phyloP scores from a whole-genome alignment of 2,113 vertebrate genomes.

The Romanogobio albipinnatus region DNA sequence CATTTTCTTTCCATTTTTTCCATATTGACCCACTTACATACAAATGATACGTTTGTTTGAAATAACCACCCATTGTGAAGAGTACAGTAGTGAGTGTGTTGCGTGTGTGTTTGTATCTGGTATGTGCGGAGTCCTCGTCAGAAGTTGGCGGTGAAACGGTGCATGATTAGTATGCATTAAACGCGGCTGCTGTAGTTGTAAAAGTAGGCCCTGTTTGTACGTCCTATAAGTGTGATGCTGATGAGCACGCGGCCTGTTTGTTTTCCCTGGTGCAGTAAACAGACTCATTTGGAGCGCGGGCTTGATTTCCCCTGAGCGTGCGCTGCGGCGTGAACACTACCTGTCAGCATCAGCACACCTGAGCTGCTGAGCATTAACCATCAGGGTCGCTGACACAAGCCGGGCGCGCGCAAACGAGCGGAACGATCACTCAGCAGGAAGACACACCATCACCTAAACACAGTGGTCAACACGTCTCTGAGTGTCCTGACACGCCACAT shows the following conservation, averaged over 20 bases:
- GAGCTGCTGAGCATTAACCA: constrained; percentile 65
- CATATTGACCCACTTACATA: background rate
- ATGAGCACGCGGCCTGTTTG: constrained; percentile 59
- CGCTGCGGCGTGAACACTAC: constrained; percentile 65
- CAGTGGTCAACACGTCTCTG: background rate
- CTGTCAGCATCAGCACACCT: constrained; percentile 78
- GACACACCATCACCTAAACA: background rate
- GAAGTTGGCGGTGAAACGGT: background rate
- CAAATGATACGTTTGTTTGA: background rate
- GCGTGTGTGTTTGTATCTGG: constrained; percentile 48
- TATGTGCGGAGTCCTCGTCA: background rate
- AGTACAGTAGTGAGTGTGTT: background rate
- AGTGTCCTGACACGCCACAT: background rate
- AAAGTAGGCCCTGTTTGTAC: constrained; percentile 50
- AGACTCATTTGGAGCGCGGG: constrained; percentile 53
- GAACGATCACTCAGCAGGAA: constrained; percentile 59
- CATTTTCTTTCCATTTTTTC: background rate
- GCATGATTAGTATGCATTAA: constrained; percentile 31
- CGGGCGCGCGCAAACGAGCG: constrained; percentile 58
- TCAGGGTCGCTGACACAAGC: constrained; percentile 69
- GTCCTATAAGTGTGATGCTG: constrained; percentile 42
- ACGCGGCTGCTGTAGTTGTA: constrained; percentile 29
- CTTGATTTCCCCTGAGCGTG: constrained; percentile 75
- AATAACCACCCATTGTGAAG: background rate
- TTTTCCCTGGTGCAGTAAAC: constrained; percentile 60